Evolutionary conservation across 2,113 vertebrate genomes (phyloP).

Genomic region (Catagonus wagneri): DNA sequence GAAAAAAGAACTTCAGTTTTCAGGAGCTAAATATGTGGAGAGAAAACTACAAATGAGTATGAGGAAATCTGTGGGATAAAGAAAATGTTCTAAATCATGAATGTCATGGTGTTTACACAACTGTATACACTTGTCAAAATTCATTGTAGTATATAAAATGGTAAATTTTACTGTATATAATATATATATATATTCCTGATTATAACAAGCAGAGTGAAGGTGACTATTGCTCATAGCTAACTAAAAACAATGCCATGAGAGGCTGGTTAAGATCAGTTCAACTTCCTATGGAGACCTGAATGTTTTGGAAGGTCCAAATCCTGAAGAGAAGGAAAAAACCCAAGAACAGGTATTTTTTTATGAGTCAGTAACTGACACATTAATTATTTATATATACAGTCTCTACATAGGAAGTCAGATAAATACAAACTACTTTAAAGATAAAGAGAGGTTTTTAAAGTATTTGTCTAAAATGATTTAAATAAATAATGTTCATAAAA

Average conservation of each 20-base stretch:
- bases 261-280: neutral
- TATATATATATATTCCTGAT: neutral
- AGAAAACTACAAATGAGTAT: neutral
- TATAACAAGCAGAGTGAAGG: neutral
- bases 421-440: slow-evolving; percentile 2
- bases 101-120: neutral
- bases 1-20: neutral
- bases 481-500: neutral
- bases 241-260: neutral
- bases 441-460: neutral
- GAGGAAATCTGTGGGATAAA: neutral
- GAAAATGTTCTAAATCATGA: neutral
- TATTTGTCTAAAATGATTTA: neutral
- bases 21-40: neutral
- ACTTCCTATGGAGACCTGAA: neutral
- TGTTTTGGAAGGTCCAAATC: neutral
- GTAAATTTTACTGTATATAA: neutral
- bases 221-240: neutral
- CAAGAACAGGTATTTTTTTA: neutral
- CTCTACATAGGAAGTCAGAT: neutral
- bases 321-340: neutral
- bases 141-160: neutral
- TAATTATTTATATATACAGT: neutral
- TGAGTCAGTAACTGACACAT: neutral
- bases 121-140: neutral